These are phyloP conservation scores for Serranochromis macrocephalus DNA, from an alignment of 2,113 vertebrate genomes.

Conservation along the genomic window DNA sequence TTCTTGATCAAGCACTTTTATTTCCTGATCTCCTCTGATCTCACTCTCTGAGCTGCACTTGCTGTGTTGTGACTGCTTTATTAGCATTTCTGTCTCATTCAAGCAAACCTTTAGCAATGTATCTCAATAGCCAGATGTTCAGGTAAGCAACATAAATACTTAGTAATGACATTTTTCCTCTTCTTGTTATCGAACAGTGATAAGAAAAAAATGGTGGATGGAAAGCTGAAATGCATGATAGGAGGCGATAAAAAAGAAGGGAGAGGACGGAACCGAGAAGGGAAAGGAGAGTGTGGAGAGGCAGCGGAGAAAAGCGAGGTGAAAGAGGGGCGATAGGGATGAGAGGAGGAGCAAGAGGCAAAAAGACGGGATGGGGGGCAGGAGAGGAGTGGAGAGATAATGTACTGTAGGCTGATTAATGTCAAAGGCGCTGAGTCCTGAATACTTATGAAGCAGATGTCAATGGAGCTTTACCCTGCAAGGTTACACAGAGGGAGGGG, in stretches of 20 bases:
- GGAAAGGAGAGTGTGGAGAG: neutral
- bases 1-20: neutral
- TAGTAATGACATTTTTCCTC: conserved; percentile 35
- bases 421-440: conserved; percentile 63
- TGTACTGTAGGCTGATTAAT: conserved; percentile 71
- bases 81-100: neutral
- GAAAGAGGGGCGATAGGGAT: conserved; percentile 49
- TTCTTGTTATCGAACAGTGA: conserved; percentile 43
- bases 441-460: conserved; percentile 72
- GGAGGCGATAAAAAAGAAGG: neutral
- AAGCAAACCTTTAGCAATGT: conserved; percentile 1
- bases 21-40: neutral
- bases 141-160: conserved; percentile 24
- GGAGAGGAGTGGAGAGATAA: conserved; percentile 57
- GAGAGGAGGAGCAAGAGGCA: conserved; percentile 40
- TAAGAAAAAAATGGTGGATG: conserved; percentile 36
- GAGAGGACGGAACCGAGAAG: neutral
- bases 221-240: conserved; percentile 39
- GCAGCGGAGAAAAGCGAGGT: conserved; percentile 12
- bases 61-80: neutral
- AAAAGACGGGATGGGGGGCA: conserved; percentile 4
- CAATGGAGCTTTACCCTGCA: conserved; percentile 66
- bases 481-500: conserved; percentile 60
- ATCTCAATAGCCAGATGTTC: conserved; percentile 22
- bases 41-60: neutral